These are phyloP conservation scores for Hoplodrina blanda DNA, from an alignment of 2,888 invertebrate genomes.

Conservation along the genomic window DNA sequence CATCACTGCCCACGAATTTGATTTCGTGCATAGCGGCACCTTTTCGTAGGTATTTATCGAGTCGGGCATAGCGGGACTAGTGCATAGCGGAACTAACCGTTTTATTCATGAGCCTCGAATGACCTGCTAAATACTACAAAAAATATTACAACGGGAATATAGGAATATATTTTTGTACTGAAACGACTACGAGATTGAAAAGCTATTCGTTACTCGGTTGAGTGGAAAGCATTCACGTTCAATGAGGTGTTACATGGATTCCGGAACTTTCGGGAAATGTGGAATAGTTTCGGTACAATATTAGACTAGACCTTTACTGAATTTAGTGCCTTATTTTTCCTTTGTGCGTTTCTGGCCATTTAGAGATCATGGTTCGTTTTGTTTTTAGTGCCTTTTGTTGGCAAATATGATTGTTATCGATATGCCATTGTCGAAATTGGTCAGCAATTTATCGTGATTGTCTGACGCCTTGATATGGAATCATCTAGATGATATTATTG, in stretches of 20 bases:
- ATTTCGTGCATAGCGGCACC: no score
- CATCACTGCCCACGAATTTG: no score
- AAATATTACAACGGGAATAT: constrained; percentile 27
- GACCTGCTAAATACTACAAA: constrained; percentile 37
- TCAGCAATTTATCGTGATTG: not conserved
- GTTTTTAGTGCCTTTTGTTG: constrained; percentile 3
- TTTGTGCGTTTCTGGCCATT: constrained; percentile 8
- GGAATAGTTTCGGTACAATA: constrained; percentile 29
- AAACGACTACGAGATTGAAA: constrained; percentile 22
- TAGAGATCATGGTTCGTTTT: constrained; percentile 9
- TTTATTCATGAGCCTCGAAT: constrained; percentile 42
- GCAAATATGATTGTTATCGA: constrained; percentile 6
- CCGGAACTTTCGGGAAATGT: constrained; percentile 38
- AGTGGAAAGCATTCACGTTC: constrained; percentile 40
- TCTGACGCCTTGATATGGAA: not conserved
- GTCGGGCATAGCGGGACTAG: no score
- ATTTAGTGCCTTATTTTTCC: constrained; percentile 18
- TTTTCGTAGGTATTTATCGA: no score
- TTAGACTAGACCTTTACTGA: constrained; percentile 8
- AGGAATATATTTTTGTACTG: constrained; percentile 30
- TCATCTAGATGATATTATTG: not conserved
- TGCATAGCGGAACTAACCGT: no score
- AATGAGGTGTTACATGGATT: constrained; percentile 27
- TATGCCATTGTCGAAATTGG: not conserved
- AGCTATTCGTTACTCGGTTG: constrained; percentile 32